phyloP scores from a whole-genome alignment of 2,113 vertebrate species.

The Litocranius walleri region DNA sequence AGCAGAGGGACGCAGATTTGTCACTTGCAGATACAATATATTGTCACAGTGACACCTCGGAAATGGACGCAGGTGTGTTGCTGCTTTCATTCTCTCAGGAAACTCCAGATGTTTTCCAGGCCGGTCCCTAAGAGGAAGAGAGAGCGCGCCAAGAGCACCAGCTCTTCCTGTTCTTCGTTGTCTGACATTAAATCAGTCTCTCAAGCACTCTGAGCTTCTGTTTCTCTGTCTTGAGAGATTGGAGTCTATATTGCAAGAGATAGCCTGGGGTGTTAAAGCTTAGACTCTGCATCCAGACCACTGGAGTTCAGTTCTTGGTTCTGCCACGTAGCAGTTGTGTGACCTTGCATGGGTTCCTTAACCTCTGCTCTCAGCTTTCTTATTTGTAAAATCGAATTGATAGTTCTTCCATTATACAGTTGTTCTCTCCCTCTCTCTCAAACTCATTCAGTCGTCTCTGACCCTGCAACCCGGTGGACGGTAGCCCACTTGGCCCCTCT shows the following conservation, averaged over 20 bases:
- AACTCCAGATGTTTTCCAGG: background rate
- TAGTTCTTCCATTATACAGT: background rate
- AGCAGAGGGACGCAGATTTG: background rate
- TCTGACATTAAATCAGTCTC: background rate
- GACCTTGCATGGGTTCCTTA: background rate
- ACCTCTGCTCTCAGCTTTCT: background rate
- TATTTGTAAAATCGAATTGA: background rate
- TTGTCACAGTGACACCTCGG: background rate
- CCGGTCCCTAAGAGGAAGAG: background rate
- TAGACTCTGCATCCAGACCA: background rate
- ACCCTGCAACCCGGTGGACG: fast-evolving
- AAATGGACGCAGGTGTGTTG: background rate
- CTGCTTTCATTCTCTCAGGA: background rate
- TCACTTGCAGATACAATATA: background rate
- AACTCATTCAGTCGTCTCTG: background rate
- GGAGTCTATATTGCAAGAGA: fast-evolving
- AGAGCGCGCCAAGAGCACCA: background rate
- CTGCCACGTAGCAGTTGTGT: background rate
- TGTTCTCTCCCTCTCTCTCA: background rate
- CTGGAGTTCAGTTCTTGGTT: background rate
- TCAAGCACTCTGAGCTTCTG: background rate
- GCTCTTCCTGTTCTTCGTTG: background rate
- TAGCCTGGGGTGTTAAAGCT: background rate
- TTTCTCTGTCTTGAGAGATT: background rate
- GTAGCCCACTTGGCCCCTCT: background rate